Evolutionary conservation across 2,888 invertebrate species (phyloP), one percentile per base, ranked within the genome.

Genomic region (Drosophila lacicola): DNA sequence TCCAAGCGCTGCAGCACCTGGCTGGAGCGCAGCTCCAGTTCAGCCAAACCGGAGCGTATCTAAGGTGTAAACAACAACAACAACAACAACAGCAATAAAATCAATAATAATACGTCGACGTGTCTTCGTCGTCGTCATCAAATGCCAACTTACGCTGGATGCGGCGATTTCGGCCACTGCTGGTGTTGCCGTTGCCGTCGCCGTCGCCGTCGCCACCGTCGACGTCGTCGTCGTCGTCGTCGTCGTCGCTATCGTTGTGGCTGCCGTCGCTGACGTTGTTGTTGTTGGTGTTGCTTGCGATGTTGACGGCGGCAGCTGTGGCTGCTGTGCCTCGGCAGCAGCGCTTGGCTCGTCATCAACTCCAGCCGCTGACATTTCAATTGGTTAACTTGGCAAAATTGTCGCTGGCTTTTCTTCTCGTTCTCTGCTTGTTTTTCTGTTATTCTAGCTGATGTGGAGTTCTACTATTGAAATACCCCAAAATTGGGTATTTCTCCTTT

Each of bases 1-100:
- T 96, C 96, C 70, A 96, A 91, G 42, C 95, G 93, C 65, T 95
- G 95, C 57, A 96, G 94, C 78, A 95, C 95, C 90, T 95, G 95
- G 4, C 96, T 95, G 54, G 96, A 95, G 92, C 96, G 95, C 92
- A 96, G 94, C 91, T 96, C 95, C 80, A 96, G 89, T 70, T 94
- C 94, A 53, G 94, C 95, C 84, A 95, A 93, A 44, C 94, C 94
- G 81, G 94, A 94, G 91, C 94, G 94, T 93, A 94, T 94, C 95
- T 95, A 89, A 62, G 29, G 9, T 11, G 60, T 65, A 65, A 69
- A 65, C 36, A 53, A 54, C 17, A 47, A 10, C 14, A 54, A 14
- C 34, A 51, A 29, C n/a, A 34, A n/a, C n/a, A 19, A 39, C 17
- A 42, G 9, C 19, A 33, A 37, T 13, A 36, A 29, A 33, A 46